Evolutionary conservation across 2,113 vertebrate species (phyloP).

Genomic region (Rafetus swinhoei): DNA sequence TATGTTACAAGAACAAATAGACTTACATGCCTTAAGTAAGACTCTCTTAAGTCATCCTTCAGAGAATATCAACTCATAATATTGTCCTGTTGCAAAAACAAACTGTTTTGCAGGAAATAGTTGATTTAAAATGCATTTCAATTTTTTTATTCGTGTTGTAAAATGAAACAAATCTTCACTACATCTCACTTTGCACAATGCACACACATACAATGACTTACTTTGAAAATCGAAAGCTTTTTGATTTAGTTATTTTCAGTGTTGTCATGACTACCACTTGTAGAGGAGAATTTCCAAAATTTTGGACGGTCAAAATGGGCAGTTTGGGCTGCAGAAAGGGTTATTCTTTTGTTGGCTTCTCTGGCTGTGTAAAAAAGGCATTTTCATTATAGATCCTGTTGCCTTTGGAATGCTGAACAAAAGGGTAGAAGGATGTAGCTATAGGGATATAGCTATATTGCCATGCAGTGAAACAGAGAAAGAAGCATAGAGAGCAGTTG

Average conservation of each 20-base stretch:
- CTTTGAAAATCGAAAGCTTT: constrained; percentile 7
- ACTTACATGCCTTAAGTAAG: background rate
- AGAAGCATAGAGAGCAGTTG: background rate
- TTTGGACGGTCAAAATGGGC: background rate
- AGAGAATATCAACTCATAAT: constrained; percentile 41
- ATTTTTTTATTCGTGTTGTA: constrained; percentile 31
- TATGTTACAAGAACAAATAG: background rate
- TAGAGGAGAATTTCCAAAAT: background rate
- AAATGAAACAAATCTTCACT: constrained; percentile 3
- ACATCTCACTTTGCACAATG: constrained; percentile 18
- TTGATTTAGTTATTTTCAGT: background rate
- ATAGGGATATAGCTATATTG: background rate
- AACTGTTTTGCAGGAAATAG: constrained; percentile 17
- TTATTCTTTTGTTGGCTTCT: background rate
- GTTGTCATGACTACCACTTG: constrained; percentile 23
- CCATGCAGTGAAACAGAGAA: background rate
- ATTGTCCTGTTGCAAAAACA: constrained; percentile 40
- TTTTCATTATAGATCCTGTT: background rate
- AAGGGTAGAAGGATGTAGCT: background rate
- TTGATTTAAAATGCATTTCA: constrained; percentile 20
- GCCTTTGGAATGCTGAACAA: background rate
- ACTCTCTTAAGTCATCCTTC: constrained; percentile 19
- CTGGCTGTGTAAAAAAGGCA: background rate
- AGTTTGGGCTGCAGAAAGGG: background rate
- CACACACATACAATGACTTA: background rate